Base-by-base conservation (phyloP, 1,140 invertebrate genomes). In the Macrostomum lignano region DNA sequence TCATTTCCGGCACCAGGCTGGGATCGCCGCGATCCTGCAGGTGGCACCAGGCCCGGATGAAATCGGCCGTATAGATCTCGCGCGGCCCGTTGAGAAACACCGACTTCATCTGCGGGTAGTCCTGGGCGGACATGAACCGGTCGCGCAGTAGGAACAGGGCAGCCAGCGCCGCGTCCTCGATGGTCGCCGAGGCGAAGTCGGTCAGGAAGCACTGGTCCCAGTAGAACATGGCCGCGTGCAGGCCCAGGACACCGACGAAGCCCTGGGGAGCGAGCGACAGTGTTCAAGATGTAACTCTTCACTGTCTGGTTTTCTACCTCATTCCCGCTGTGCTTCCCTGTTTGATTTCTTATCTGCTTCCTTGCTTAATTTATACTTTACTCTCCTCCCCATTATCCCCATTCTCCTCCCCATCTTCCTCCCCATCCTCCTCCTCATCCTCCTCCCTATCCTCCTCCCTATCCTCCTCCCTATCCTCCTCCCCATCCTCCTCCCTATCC, bases 131-230 rank as follows among this genome's bases (percentile, higher is more conserved):
- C 40, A 55, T 47, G 34, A 61, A 60, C 37, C 46, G 47, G 17
- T 51, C 44, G 30, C 52, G 47, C 9, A 61, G 42, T n/a, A 62
- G 40, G 26, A 50, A 42, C 1, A 62, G 34, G n/a, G 62, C 31
- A 7, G 47, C 42, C 22, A 61, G 39, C 33, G 46, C 49, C 30
- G 57, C 39, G 36, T 59, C 46, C 26, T 50, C 44, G 2, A 60
- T 33, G 1, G 48, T 48, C 19, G 42, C 40, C 6, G 41, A 40
- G n/a, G 42, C 30, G 58, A 58, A 62, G 23, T 41, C 36, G 35
- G 55, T 48, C 42, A 60, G 43, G 42, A 62, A 61, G 17, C 51
- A 44, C 43, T 59, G 55, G 38, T 62, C 60, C 60, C 60, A 62
- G 5, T 60, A 40, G 35, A 51, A 59, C 40, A 61, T 45, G 13